Base-by-base conservation (phyloP, 1,140 invertebrate genomes). In the Neodiprion pinetum region DNA sequence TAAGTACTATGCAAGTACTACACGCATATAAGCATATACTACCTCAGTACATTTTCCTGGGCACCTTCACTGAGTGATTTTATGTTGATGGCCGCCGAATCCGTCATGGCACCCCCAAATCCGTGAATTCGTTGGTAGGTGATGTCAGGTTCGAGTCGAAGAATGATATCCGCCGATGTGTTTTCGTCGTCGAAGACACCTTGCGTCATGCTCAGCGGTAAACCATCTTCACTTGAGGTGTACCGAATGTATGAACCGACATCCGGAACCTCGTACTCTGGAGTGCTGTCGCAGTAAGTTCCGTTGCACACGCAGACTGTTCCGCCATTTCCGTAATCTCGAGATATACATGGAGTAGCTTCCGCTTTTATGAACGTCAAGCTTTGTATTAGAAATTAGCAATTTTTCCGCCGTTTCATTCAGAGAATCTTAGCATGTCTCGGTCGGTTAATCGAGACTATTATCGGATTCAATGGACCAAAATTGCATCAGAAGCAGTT, bases 31-130 rank as follows among this genome's bases (percentile, higher is more conserved):
- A 17, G 17, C 0, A 17, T 17, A 72, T 8, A 40, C 17, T 23
- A 79, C 74, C 83, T 86, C 7, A 95, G 86, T 1, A 96, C 80
- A 65, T 91, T 86, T 47, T 92, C 84, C 81, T 93, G 91, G 1
- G 92, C 79, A 2, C 78, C 74, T 12, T 83, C 61, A 7, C 90
- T 89, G 10, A 96, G 86, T 7, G 85, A 91, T 1, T 88, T 87
- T 74, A 96, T 92, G 80, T 97, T 94, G 14, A 96, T 92, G 1
- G 92, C 93, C 1, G 94, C 92, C 0, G 96, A 88, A 85, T 98
- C 97, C 0, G 96, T 98, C 75, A 97, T 95, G 1, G 96, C 94
- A 14, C 95, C 96, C 0, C 96, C 96, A 84, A 96, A 97, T 0
- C 96, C 96, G 72, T 91, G 75, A 9, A 95, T 91, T 40, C 74